phyloP scores from a whole-genome alignment of 2,888 invertebrate genomes.

The Antitype chi region DNA sequence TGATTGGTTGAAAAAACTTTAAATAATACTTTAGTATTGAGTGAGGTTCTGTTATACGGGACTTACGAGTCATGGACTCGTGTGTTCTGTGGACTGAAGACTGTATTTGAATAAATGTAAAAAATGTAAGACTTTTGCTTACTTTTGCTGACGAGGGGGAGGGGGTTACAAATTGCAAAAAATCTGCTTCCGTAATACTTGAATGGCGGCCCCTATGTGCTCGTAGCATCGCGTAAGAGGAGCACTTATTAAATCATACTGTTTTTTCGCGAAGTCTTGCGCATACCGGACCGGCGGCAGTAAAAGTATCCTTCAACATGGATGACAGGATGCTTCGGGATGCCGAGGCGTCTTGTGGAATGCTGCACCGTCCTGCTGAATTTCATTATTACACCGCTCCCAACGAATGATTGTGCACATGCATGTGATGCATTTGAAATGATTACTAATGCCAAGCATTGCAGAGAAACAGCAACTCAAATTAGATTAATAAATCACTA shows the following conservation, averaged over 20 bases:
- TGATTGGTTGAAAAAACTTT: no score
- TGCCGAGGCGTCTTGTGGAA: constrained; percentile 25
- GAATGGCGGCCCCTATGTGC: no score
- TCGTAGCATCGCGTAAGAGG: background rate
- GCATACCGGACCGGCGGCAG: constrained; percentile 27
- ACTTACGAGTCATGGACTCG: no score
- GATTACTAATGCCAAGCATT: constrained; percentile 50
- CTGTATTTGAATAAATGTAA: no score
- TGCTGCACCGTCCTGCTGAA: constrained; percentile 12
- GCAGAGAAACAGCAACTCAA: constrained; percentile 36
- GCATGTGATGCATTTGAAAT: constrained; percentile 41
- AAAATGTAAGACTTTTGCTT: no score
- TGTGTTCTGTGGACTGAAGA: no score
- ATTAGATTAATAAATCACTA: constrained; percentile 36
- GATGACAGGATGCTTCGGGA: constrained; percentile 48
- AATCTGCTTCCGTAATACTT: no score
- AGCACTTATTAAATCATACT: constrained; percentile 11
- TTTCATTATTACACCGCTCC: constrained; percentile 20
- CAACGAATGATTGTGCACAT: constrained; percentile 33
- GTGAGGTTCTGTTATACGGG: no score
- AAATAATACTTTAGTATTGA: no score
- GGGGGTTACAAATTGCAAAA: no score
- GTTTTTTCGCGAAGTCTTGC: background rate
- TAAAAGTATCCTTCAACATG: constrained; percentile 44
- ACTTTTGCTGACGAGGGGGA: no score